Conservation (phyloP, 2,888 invertebrate genomes). For the Sphinx pinastri region DNA sequence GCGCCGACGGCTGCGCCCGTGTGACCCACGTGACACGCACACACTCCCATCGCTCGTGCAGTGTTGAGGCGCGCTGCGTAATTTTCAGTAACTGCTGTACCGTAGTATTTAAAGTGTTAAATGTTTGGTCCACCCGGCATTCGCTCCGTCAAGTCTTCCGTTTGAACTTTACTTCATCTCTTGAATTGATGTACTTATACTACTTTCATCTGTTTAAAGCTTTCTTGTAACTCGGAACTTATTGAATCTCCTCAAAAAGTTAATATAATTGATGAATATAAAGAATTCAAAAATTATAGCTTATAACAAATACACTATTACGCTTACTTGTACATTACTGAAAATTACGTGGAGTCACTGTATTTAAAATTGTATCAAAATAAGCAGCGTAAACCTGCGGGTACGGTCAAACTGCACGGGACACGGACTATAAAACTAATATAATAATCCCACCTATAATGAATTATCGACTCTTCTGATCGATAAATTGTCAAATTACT, state of each 20-base stretch:
- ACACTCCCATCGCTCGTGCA: slow-evolving; percentile 1
- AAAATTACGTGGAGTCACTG: slow-evolving; percentile 35
- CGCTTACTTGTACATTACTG: background rate
- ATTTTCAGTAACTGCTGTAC: slow-evolving; percentile 6
- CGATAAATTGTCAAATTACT: no score
- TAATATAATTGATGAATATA: background rate
- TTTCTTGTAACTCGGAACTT: background rate
- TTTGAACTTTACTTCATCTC: background rate
- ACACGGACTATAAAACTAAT: no score
- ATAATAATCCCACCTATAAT: no score
- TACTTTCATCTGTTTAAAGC: background rate
- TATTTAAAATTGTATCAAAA: slow-evolving; percentile 30
- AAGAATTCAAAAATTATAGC: no score
- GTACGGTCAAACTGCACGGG: slow-evolving; percentile 4
- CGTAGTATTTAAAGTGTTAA: background rate
- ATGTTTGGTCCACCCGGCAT: background rate
- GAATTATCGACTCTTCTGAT: no score
- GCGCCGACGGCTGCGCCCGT: slow-evolving; percentile 22
- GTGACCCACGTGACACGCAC: background rate
- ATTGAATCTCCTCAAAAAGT: background rate
- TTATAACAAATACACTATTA: background rate
- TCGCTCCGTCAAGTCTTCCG: background rate
- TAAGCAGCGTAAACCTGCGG: slow-evolving; percentile 32
- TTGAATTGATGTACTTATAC: no score
- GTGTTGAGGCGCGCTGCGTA: slow-evolving; percentile 12